phyloP scores from a whole-genome alignment of 2,113 vertebrate species.

The Scophthalmus maximus region DNA sequence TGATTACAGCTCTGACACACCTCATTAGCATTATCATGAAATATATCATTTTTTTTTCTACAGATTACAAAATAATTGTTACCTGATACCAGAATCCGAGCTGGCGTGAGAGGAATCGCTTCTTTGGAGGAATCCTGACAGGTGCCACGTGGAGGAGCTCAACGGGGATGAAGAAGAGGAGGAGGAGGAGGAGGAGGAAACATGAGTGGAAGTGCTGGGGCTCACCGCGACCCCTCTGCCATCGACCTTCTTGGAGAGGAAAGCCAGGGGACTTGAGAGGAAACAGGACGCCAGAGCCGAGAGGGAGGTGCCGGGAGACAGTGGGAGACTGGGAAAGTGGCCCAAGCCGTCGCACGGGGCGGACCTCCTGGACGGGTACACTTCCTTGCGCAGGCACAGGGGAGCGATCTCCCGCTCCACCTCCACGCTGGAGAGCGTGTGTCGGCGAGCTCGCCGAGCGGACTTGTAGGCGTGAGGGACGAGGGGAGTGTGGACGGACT shows the following conservation, averaged over 20 bases:
- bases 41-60: neutral
- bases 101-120: constrained; percentile 38
- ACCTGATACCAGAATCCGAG: constrained; percentile 65
- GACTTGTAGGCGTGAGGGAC: constrained; percentile 40
- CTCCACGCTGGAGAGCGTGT: constrained; percentile 89
- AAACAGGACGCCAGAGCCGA: constrained; percentile 72
- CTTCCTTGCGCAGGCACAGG: constrained; percentile 90
- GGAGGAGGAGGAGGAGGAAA: constrained; percentile 13
- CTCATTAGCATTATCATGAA: neutral
- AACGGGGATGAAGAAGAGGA: constrained; percentile 25
- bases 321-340: constrained; percentile 38
- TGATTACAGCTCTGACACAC: neutral
- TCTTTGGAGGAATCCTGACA: constrained; percentile 47
- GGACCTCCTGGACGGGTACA: constrained; percentile 84
- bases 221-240: constrained; percentile 27
- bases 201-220: constrained; percentile 14
- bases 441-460: constrained; percentile 80
- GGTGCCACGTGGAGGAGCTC: constrained; percentile 45
- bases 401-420: constrained; percentile 81
- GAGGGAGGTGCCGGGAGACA: constrained; percentile 67
- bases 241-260: constrained; percentile 71
- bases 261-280: constrained; percentile 81
- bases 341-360: constrained; percentile 48
- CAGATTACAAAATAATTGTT: neutral
- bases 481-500: constrained; percentile 4